Conservation (phyloP, 1,140 invertebrate species). For the Lasioglossum albipes region DNA sequence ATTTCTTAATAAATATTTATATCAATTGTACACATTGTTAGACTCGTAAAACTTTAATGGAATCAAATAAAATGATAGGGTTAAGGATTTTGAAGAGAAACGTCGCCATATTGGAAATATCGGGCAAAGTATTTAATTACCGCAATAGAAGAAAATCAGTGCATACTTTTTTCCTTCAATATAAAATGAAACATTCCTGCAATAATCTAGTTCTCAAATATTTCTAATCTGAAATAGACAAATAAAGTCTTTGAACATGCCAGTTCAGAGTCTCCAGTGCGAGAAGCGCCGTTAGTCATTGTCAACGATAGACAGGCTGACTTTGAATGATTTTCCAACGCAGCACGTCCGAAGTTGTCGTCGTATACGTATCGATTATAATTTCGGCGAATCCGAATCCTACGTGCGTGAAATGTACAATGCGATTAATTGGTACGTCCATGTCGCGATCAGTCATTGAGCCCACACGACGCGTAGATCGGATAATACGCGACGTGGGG, state of each 20-base stretch:
- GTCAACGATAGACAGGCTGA: background rate
- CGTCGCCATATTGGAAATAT: no score
- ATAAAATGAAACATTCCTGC: no score
- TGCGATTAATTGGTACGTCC: conserved; percentile 38
- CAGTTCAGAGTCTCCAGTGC: background rate
- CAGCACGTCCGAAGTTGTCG: background rate
- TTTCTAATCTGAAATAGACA: no score
- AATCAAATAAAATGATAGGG: no score
- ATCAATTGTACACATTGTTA: no score
- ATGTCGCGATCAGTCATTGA: conserved; percentile 26
- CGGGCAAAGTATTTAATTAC: no score
- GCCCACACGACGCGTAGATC: conserved; percentile 13
- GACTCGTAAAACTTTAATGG: no score
- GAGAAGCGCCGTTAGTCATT: background rate
- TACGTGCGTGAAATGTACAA: conserved; percentile 21
- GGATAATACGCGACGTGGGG: conserved; percentile 6
- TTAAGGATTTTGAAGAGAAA: no score
- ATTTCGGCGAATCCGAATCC: conserved; percentile 18
- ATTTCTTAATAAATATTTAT: no score
- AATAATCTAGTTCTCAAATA: no score
- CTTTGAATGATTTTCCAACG: background rate
- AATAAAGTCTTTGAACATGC: background rate
- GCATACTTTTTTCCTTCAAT: no score
- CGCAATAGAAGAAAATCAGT: no score
- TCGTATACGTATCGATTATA: background rate